Conservation (phyloP, 2,888 invertebrate species). For the Tetropium fuscum region DNA sequence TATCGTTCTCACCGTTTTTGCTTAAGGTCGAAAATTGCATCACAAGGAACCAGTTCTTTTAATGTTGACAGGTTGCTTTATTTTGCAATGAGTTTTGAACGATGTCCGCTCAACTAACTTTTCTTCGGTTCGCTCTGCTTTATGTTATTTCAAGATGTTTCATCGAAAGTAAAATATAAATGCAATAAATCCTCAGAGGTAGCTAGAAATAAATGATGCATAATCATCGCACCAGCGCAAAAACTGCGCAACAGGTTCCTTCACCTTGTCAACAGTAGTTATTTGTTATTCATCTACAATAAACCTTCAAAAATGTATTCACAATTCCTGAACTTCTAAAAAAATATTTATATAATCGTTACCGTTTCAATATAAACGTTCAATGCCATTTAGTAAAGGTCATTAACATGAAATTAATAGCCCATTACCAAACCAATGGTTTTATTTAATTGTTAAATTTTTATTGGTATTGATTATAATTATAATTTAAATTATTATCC, state of each 20-base stretch:
- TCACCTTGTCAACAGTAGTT: conserved; percentile 10
- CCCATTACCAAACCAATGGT: conserved; percentile 19
- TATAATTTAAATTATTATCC: background rate
- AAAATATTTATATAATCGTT: background rate
- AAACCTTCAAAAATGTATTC: conserved; percentile 9
- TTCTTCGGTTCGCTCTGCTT: background rate
- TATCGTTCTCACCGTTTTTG: conserved; percentile 36
- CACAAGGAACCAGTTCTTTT: conserved; percentile 45
- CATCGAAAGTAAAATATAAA: background rate
- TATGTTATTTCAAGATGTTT: background rate
- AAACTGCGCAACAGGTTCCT: conserved; percentile 11
- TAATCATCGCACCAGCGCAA: conserved; percentile 15
- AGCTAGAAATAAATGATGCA: conserved; percentile 9
- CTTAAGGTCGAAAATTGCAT: conserved; percentile 42
- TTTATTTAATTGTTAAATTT: background rate
- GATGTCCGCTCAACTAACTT: background rate
- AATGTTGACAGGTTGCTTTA: conserved; percentile 41
- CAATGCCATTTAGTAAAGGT: conserved; percentile 9
- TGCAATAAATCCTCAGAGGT: too few relatives aligned
- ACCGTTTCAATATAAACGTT: background rate
- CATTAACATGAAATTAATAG: conserved; percentile 19
- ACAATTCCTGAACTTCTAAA: background rate
- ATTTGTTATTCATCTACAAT: conserved; percentile 14
- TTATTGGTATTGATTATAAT: background rate
- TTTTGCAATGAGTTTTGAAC: conserved; percentile 36